Base-by-base conservation (phyloP, 1,140 invertebrate species). In the Macrobrachium rosenbergii region DNA sequence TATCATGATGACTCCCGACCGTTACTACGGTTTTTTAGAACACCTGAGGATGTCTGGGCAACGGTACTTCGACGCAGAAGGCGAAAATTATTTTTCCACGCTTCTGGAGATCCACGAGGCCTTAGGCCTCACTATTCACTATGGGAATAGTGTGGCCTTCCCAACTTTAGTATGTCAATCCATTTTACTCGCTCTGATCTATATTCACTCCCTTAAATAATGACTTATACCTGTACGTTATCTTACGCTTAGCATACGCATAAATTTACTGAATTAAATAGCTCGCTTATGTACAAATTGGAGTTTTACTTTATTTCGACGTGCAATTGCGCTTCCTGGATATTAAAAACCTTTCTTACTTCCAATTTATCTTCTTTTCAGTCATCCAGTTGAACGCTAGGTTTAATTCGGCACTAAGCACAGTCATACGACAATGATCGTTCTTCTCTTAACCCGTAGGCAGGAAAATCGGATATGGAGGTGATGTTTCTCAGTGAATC, bases 11-110 rank as follows among this genome's bases (percentile, higher is more conserved):
- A 91, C 91, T 75, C 87, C 90, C 52, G 83, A 91, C 45, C 90
- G 91, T 73, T 93, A 93, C 89, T 91, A 91, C 90, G 93, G 93
- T 91, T 89, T 83, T 73, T 89, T 92, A 64, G 92, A 92, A 81
- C 88, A 89, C 11, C 91, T 92, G 89, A 89, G 91, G 37, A 80
- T 88, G n/a, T 91, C 90, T n/a, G 91, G 92, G 43, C 81, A 91
- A 17, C 52, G 91, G 62, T 91, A 91, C 83, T 89, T 90, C 60
- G 85, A 91, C 60, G 84, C 88, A 5, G 81, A 84, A 28, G 85
- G 88, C 16, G 83, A 89, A 16, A 92, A 92, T 83, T 92, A 92
- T 82, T 93, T 92, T 90, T 87, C 90, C 43, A 92, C 93, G 73
- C 89, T 92, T 21, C 87, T 93, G 43, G 64, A 90, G 28, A 82